Percentiles rank a stretch among this genome's conserved stretches.
Evolutionary conservation across 92 coral and sea anemone species (phyloP).

Genomic region (Epizoanthus scotinus): DNA sequence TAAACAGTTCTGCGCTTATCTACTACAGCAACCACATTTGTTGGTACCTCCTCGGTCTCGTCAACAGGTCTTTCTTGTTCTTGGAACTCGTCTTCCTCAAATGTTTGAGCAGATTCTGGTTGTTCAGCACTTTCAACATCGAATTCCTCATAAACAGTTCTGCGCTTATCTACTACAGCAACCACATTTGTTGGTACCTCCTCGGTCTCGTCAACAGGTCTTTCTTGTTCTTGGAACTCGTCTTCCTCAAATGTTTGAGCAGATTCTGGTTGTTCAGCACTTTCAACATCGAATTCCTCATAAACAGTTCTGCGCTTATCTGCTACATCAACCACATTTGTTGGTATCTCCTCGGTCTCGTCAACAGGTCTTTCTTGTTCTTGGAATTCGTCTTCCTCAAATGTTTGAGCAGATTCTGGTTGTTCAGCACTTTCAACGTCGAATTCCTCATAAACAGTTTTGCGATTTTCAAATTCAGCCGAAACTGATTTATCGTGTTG

Average conservation of each 20-base stretch:
- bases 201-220: too few relatives aligned
- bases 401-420: slow-evolving; percentile 30
- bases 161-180: too few relatives aligned
- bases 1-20: too few relatives aligned
- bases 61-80: too few relatives aligned
- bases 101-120: too few relatives aligned
- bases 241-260: slow-evolving; percentile 13
- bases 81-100: too few relatives aligned
- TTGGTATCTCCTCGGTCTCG: slow-evolving; percentile 8
- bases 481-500: slow-evolving; percentile 15
- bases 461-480: slow-evolving; percentile 20
- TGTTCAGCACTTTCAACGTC: slow-evolving; percentile 23
- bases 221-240: too few relatives aligned
- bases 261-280: slow-evolving; percentile 31
- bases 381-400: background rate
- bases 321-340: background rate
- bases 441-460: background rate
- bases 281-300: slow-evolving; percentile 15
- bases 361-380: slow-evolving; percentile 18
- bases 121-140: too few relatives aligned
- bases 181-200: too few relatives aligned
- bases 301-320: background rate
- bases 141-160: too few relatives aligned
- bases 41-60: too few relatives aligned
- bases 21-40: too few relatives aligned